Base-by-base conservation (phyloP, 2,888 invertebrate genomes). In the Spisula solida region DNA sequence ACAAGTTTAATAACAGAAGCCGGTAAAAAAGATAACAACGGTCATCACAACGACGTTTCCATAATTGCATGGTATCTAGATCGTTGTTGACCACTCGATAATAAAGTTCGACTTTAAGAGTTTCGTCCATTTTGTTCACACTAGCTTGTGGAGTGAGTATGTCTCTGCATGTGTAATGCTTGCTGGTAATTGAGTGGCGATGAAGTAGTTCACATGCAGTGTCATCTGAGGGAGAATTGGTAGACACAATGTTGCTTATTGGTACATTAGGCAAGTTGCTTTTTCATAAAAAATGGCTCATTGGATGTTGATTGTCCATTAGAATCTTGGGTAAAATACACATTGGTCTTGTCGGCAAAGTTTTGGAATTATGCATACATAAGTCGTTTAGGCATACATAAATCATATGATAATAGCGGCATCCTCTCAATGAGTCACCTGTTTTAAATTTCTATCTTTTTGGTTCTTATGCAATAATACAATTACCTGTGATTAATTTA, bases 171-270 rank as follows among this genome's bases (percentile, higher is more conserved):
- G 41, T 78, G 47, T 70, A 94, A 88, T 34, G 93, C 94, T 56
- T 92, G 92, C 20, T 89, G 90, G 79, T 94, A 94, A 84, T 89
- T 82, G 2, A 93, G 93, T 4, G 93, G 94, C 0, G 92, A 91
- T 14, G 88, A 88, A 20, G 91, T 89, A 18, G 91, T 91, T 41
- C 47, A 10, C 60, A n/a, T 47, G 47, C 47, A 16, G 81, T 56
- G 12, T 81, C 81, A 5, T n/a, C n/a, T 25, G 51, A 81, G 5
- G 86, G 75, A 20, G 66, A 82, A 41, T 60, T 85, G 31, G 89
- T 85, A 10, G 82, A 48, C 18, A 91, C 41, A 41, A 91, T 92
- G n/a, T 85, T 92, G 48, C 34, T 89, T 29, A 91, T 91, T n/a
- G 91, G 86, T 70, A 90, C 87, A 78, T 8, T 84, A 29, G 89